Percentiles rank a stretch among this genome's conserved stretches.
Conservation (phyloP, 2,888 invertebrate genomes). For the Drosophila pullipes region DNA sequence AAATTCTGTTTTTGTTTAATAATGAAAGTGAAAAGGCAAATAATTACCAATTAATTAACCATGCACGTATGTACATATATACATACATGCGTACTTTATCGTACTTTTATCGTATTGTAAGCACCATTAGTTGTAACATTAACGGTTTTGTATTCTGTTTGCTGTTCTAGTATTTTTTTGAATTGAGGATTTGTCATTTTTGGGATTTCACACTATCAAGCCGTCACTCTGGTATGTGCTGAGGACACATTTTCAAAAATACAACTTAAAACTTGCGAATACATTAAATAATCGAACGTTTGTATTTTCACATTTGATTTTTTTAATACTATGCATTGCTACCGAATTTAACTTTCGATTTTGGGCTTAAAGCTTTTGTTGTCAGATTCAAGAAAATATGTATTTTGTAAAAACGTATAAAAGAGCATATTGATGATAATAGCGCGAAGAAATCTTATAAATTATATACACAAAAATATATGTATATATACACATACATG, state of each 20-base stretch:
- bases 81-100: conserved; percentile 25
- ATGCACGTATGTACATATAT: conserved; percentile 31
- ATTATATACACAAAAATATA: conserved; percentile 22
- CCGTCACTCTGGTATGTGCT: conserved; percentile 69
- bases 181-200: conserved; percentile 36
- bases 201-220: conserved; percentile 61
- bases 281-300: conserved; percentile 16
- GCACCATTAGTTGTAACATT: conserved; percentile 35
- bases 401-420: conserved; percentile 58
- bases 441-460: conserved; percentile 51
- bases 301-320: conserved; percentile 29
- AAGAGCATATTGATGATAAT: conserved; percentile 45
- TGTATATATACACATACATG: conserved; percentile 52
- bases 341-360: conserved; percentile 44
- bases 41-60: conserved; percentile 58
- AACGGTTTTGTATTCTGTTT: conserved; percentile 45
- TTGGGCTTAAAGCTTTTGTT: conserved; percentile 37
- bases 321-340: conserved; percentile 56
- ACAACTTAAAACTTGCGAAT: conserved; percentile 15
- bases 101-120: conserved; percentile 35
- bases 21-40: conserved; percentile 71
- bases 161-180: conserved; percentile 46
- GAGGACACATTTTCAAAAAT: conserved; percentile 31
- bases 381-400: conserved; percentile 20
- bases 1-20: conserved; percentile 64